Conservation (phyloP, 2,888 invertebrate genomes). For the Mimachlamys varia region DNA sequence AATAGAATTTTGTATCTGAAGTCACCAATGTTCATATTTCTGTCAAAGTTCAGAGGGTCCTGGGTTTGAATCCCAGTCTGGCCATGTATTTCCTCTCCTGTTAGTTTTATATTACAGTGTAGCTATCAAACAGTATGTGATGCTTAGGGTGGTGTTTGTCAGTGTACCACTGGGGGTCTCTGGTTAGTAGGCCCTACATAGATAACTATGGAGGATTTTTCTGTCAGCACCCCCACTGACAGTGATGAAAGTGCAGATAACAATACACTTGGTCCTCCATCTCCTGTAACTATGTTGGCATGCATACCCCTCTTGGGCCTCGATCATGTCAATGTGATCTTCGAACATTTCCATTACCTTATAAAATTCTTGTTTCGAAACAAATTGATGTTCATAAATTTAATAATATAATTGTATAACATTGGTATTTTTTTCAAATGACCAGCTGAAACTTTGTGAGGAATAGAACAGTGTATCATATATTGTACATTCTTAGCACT, state of each 20-base stretch:
- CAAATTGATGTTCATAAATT: neutral
- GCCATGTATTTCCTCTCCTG: too few relatives aligned
- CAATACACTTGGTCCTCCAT: constrained; percentile 3
- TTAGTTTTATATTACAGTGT: too few relatives aligned
- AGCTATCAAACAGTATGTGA: neutral
- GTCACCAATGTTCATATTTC: too few relatives aligned
- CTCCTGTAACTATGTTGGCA: neutral
- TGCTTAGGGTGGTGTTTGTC: neutral
- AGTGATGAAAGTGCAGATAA: constrained; percentile 31
- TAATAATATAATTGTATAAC: neutral
- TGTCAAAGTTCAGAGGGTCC: too few relatives aligned
- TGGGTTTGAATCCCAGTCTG: too few relatives aligned
- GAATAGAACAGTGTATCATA: neutral
- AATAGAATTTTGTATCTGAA: too few relatives aligned
- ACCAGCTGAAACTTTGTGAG: neutral
- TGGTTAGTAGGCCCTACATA: neutral
- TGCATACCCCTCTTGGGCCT: constrained; percentile 8
- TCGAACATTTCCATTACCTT: too few relatives aligned
- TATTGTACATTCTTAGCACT: neutral
- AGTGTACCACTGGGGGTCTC: neutral
- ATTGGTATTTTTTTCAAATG: neutral
- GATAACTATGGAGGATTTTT: neutral
- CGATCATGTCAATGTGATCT: neutral
- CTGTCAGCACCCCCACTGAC: constrained; percentile 30
- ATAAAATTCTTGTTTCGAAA: too few relatives aligned